A percentile compares a stretch with the other conserved stretches of the same genome.
Conservation (phyloP, 2,888 invertebrate species). For the Drosophila acutilabella region DNA sequence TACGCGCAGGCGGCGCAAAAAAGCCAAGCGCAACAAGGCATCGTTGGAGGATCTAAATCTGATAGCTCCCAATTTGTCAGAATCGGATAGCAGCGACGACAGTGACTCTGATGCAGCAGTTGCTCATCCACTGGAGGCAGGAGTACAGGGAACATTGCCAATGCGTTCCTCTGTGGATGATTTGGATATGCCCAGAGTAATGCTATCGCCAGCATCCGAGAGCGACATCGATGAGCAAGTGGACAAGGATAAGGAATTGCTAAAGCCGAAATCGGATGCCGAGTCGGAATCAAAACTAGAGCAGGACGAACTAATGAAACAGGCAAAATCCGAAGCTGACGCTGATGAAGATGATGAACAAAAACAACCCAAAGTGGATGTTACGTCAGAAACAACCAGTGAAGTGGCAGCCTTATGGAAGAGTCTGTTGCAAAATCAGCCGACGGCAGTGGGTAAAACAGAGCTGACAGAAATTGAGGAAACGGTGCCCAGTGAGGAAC, state of each 20-base stretch:
- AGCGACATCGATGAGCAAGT: conserved; percentile 59
- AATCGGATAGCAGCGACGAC: conserved; percentile 92
- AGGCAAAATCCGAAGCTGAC: conserved; percentile 28
- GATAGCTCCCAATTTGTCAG: conserved; percentile 93
- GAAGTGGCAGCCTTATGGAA: conserved; percentile 82
- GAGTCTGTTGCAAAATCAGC: conserved; percentile 79
- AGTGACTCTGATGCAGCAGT: conserved; percentile 85
- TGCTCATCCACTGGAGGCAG: conserved; percentile 11
- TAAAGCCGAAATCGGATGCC: neutral
- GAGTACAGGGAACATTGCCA: conserved; percentile 38
- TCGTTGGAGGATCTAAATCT: conserved; percentile 88
- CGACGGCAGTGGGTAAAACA: conserved; percentile 5
- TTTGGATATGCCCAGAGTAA: conserved; percentile 79
- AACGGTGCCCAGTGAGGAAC: conserved; percentile 30
- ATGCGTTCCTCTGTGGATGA: conserved; percentile 64
- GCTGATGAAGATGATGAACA: conserved; percentile 19
- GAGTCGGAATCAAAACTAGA: conserved; percentile 24
- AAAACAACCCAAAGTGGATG: conserved; percentile 22
- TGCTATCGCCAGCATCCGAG: conserved; percentile 83
- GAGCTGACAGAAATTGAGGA: conserved; percentile 1
- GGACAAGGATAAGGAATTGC: conserved; percentile 15
- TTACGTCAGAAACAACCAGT: conserved; percentile 21
- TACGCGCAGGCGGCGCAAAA: conserved; percentile 83
- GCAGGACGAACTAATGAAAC: conserved; percentile 2
- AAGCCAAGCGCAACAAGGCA: conserved; percentile 82